Base-by-base conservation (phyloP, 2,113 vertebrate species). In the Amphilophus citrinellus region DNA sequence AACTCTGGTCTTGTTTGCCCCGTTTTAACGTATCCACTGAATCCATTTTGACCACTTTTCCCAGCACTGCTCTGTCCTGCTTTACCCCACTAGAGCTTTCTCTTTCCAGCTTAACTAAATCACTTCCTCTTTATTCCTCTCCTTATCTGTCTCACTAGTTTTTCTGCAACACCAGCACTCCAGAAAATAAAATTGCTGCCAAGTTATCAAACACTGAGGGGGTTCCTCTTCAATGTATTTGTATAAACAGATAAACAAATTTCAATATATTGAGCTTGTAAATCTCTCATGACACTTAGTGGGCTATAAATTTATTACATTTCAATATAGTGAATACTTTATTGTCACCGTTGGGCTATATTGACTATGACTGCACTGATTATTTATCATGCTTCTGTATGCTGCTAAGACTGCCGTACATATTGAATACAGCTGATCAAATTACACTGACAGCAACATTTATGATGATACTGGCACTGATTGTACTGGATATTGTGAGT, bases 271-370 rank as follows among this genome's bases (percentile, higher is more conserved):
- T 20, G 20, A 61, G 15, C 73, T 61, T 53, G 13, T 47, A 39
- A 17, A 66, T 75, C 47, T 75, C 47, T n/a, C 60, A 78, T 78
- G 76, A 79, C 75, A 73, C 66, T 50, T 39, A 53, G 27, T 79
- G 27, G 66, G 66, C 44, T 73, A 53, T 47, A 62, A 61, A 62
- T 50, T 13, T 53, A 62, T 78, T 62, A 53, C 62, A 63, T 53
- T 5, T 37, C 17, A 35, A 35, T 73, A 73, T 53, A 5, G 47
- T 53, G 66, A 73, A 73, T 1, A 1, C 39, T 61, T 7, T 47
- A 78, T 78, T 78, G 24, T 61, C 59, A 47, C 35, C 4, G 14
- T 44, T 59, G 75, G 56, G 35, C 24, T n/a, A 42, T 77, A 42
- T 44, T 77, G 37, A 61, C 58, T 77, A 58, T 77, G 57, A 61